Evolutionary conservation across 2,888 invertebrate genomes (phyloP).

Genomic region (Chirona hameri): DNA sequence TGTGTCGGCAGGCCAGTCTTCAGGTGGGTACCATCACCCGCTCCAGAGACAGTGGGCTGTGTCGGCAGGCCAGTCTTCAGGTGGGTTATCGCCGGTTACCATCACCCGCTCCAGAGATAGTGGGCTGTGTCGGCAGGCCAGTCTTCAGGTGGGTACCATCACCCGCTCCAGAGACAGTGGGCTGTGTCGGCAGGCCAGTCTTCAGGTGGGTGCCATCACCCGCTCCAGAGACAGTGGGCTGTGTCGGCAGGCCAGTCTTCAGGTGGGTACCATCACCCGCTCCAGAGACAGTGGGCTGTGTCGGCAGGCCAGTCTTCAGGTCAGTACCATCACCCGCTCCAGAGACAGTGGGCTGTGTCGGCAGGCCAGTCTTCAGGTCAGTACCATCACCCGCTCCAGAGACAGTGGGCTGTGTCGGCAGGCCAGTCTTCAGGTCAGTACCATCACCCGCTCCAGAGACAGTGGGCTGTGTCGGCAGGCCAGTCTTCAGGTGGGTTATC

Average conservation of each 20-base stretch:
- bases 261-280: slow-evolving; percentile 8
- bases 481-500: background rate
- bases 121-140: background rate
- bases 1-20: background rate
- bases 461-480: background rate
- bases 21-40: slow-evolving; percentile 13
- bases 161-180: background rate
- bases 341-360: background rate
- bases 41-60: background rate
- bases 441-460: too few relatives aligned
- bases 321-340: too few relatives aligned
- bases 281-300: background rate
- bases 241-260: background rate
- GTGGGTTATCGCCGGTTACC: background rate
- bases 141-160: slow-evolving; percentile 6
- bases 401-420: background rate
- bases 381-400: too few relatives aligned
- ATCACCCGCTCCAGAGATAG: background rate
- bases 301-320: slow-evolving; percentile 11
- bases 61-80: slow-evolving; percentile 7
- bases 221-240: background rate
- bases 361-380: slow-evolving; percentile 23
- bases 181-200: background rate
- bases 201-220: slow-evolving; percentile 9
- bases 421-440: slow-evolving; percentile 24